Percentiles rank a stretch among this genome's conserved stretches.
These are phyloP conservation scores for Microctonus aethiopoides DNA, from an alignment of 2,888 invertebrate genomes.

Conservation along the genomic window DNA sequence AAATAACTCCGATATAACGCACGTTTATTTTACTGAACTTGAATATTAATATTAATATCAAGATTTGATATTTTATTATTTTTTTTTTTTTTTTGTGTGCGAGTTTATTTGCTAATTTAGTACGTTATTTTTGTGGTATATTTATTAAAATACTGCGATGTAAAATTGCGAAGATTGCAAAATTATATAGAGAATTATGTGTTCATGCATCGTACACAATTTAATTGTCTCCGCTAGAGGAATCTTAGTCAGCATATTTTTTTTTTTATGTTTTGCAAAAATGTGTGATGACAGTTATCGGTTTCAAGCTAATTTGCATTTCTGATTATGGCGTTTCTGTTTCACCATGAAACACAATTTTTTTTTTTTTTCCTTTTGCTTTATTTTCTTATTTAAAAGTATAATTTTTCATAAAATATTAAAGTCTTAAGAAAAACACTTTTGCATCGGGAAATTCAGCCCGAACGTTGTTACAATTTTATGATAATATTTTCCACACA, in stretches of 20 bases:
- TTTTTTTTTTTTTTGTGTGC: neutral
- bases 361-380: slow-evolving; percentile 5
- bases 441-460: slow-evolving; percentile 35
- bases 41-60: neutral
- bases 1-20: neutral
- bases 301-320: slow-evolving; percentile 12
- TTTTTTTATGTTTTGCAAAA: neutral
- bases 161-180: neutral
- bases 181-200: neutral
- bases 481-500: slow-evolving; percentile 37
- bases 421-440: slow-evolving; percentile 50
- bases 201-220: neutral
- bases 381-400: slow-evolving; percentile 53
- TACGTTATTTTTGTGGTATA: neutral
- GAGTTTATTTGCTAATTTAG: neutral
- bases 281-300: slow-evolving; percentile 5
- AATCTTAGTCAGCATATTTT: slow-evolving; percentile 3
- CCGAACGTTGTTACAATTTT: slow-evolving; percentile 35
- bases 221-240: neutral
- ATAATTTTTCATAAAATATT: slow-evolving; percentile 54
- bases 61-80: neutral
- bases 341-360: too few relatives aligned
- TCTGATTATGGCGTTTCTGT: slow-evolving; percentile 10
- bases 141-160: neutral
- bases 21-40: neutral